Evolutionary conservation across 2,888 invertebrate species (phyloP).

Genomic region (Sinhomidia bicolor): DNA sequence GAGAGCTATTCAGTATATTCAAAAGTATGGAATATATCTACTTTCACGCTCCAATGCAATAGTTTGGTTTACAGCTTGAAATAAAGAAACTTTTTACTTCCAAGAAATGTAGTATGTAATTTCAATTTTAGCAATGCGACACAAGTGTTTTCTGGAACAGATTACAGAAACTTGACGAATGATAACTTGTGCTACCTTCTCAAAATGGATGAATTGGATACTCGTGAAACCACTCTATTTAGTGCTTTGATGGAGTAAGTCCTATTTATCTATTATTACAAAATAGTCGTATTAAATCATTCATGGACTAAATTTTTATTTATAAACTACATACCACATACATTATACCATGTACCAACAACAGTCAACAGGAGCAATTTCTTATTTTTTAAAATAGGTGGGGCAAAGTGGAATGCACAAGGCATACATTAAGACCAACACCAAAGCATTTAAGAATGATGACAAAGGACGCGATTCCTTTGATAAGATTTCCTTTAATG

Average conservation of each 20-base stretch:
- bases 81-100: not conserved
- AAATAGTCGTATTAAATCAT: not conserved
- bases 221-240: constrained; percentile 68
- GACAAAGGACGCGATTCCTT: constrained; percentile 58
- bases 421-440: constrained; percentile 56
- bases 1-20: constrained; percentile 68
- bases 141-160: constrained; percentile 58
- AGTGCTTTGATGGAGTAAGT: constrained; percentile 69
- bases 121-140: constrained; percentile 66
- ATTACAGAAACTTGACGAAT: constrained; percentile 68
- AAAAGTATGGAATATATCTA: constrained; percentile 57
- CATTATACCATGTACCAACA: too few species aligned
- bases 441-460: constrained; percentile 67
- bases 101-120: not conserved
- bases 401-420: constrained; percentile 66
- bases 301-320: not conserved
- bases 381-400: constrained; percentile 46
- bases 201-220: constrained; percentile 71
- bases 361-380: not conserved
- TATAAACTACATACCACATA: too few species aligned
- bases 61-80: not conserved
- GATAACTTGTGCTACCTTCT: constrained; percentile 64
- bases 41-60: not conserved
- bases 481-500: constrained; percentile 70
- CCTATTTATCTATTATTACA: not conserved